phyloP scores from a whole-genome alignment of 1,140 invertebrate species.

The Dufourea novaeangliae region DNA sequence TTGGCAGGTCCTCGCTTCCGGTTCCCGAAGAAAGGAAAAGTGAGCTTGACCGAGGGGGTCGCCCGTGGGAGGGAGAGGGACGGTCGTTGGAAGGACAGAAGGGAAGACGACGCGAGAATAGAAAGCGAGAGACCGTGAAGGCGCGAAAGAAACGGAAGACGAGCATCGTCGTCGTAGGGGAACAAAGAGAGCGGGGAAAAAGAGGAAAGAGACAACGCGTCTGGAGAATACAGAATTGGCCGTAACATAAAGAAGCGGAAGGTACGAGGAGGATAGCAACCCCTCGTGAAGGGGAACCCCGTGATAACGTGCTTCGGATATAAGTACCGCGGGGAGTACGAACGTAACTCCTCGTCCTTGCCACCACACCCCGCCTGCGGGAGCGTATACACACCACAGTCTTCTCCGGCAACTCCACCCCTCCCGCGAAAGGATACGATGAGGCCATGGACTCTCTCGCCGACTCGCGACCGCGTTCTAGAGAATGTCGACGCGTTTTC shows the following conservation, averaged over 20 bases:
- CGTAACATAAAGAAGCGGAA: slow-evolving; percentile 65
- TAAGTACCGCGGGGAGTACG: slow-evolving; percentile 42
- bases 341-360: slow-evolving; percentile 36
- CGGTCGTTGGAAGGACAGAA: too few relatives aligned
- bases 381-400: not conserved
- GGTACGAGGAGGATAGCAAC: slow-evolving; percentile 54
- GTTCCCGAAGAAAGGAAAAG: slow-evolving; percentile 47
- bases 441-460: not conserved
- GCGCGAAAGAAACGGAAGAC: not conserved
- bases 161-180: not conserved
- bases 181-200: slow-evolving; percentile 25
- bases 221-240: slow-evolving; percentile 60
- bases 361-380: slow-evolving; percentile 28
- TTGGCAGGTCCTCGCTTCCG: slow-evolving; percentile 33
- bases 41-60: slow-evolving; percentile 27
- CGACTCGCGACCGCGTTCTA: not conserved
- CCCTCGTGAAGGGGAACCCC: slow-evolving; percentile 51
- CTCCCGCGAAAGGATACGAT: slow-evolving; percentile 8
- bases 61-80: not conserved
- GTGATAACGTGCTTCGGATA: slow-evolving; percentile 64
- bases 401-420: slow-evolving; percentile 16
- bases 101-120: too few relatives aligned
- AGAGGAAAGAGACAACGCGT: slow-evolving; percentile 45
- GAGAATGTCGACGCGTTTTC: slow-evolving; percentile 9
- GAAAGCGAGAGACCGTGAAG: not conserved